Conservation (phyloP, 2,113 vertebrate species). For the Centrocercus urophasianus region DNA sequence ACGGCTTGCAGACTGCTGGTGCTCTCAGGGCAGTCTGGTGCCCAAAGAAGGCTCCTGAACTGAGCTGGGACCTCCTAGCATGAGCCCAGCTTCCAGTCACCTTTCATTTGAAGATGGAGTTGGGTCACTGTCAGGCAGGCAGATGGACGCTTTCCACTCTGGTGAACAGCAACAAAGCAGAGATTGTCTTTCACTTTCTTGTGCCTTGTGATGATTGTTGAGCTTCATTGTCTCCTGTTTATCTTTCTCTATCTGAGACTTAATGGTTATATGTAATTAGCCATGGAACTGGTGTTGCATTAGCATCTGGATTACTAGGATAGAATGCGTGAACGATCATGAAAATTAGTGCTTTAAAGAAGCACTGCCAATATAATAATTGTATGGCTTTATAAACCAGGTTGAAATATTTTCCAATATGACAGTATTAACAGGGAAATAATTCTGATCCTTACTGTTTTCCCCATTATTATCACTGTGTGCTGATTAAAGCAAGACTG, state of each 20-base stretch:
- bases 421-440: not conserved
- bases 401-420: slow-evolving; percentile 12
- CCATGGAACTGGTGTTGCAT: not conserved
- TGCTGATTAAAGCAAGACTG: not conserved
- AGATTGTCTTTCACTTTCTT: not conserved
- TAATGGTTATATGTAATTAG: slow-evolving; percentile 41
- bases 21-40: not conserved
- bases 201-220: not conserved
- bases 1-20: not conserved
- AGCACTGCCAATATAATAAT: not conserved
- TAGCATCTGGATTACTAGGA: slow-evolving; percentile 25
- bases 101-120: not conserved
- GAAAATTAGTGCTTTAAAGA: slow-evolving; percentile 1
- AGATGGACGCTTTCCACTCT: slow-evolving; percentile 31
- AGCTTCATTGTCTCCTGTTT: slow-evolving; percentile 16
- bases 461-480: not conserved
- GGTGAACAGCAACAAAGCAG: slow-evolving; percentile 22
- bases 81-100: not conserved
- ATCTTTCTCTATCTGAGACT: slow-evolving; percentile 9
- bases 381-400: not conserved
- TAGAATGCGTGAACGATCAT: not conserved
- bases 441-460: not conserved
- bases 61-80: not conserved
- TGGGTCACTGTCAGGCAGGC: not conserved
- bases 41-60: not conserved